Conservation (phyloP, 2,113 vertebrate species). For the Hylia prasina region DNA sequence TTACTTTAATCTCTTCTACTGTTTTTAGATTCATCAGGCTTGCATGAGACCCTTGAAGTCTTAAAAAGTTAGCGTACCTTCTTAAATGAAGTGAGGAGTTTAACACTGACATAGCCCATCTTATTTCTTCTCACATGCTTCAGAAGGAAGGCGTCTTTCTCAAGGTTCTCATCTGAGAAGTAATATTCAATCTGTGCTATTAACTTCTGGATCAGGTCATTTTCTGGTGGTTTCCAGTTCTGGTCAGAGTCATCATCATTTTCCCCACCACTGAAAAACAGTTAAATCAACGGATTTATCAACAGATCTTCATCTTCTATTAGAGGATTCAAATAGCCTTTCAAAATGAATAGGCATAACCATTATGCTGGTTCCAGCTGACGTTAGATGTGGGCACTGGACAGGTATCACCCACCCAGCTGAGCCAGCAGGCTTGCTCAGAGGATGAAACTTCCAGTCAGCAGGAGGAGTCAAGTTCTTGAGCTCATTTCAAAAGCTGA, state of each 20-base stretch:
- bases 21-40: background rate
- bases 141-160: constrained; percentile 94
- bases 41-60: background rate
- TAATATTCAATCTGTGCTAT: constrained; percentile 94
- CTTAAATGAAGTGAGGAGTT: constrained; percentile 97
- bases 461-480: background rate
- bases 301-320: background rate
- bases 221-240: constrained; percentile 89
- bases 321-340: background rate
- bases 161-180: constrained; percentile 95
- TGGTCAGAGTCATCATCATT: constrained; percentile 78
- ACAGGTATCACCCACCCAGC: background rate
- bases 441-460: background rate
- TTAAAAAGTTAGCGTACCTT: constrained; percentile 77
- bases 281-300: background rate
- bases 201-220: constrained; percentile 87
- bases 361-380: background rate
- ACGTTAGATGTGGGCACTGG: background rate
- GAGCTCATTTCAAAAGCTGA: background rate
- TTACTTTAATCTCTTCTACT: background rate
- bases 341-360: background rate
- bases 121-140: constrained; percentile 96
- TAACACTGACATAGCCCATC: constrained; percentile 94
- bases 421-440: background rate
- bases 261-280: constrained; percentile 82